A percentile compares a stretch with the other conserved stretches of the same genome.
These are phyloP conservation scores for Hirudinaria manillensis DNA, from an alignment of 2,888 invertebrate genomes.

Conservation along the genomic window DNA sequence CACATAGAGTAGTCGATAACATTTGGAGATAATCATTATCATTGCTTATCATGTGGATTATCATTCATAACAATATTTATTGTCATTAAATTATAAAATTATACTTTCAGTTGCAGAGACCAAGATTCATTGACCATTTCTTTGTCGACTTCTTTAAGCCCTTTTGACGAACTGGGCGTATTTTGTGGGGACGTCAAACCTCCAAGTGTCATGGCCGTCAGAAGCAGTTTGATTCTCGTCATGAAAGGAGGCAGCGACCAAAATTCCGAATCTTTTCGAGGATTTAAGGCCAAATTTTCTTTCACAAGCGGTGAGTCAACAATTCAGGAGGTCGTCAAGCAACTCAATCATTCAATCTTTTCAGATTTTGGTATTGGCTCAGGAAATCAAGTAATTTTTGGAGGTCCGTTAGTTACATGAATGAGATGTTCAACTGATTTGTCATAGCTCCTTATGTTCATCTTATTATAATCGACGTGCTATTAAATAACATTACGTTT, in stretches of 20 bases:
- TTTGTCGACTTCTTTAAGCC: background rate
- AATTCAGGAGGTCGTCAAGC: background rate
- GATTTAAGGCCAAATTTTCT: constrained; percentile 6
- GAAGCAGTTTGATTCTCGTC: background rate
- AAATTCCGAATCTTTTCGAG: background rate
- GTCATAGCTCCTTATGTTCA: too few species aligned
- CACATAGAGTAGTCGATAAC: too few species aligned
- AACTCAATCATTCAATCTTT: too few species aligned
- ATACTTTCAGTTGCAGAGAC: constrained; percentile 3
- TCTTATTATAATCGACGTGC: too few species aligned
- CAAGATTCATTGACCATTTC: background rate
- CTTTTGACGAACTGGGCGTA: background rate
- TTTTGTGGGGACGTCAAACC: background rate
- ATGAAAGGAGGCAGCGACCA: background rate
- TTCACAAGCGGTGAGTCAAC: constrained; percentile 9
- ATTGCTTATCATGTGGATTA: too few species aligned
- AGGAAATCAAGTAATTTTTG: background rate
- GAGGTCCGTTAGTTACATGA: background rate
- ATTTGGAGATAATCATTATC: too few species aligned
- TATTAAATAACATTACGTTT: background rate
- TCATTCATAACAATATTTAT: too few species aligned
- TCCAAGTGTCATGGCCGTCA: background rate
- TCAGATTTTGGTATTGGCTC: constrained; percentile 4
- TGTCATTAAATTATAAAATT: too few species aligned
- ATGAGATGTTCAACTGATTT: too few species aligned